Evolutionary conservation across 2,797 vertebrate species (phyloP), one percentile per base, ranked within the genome.

Genomic region (Crocodylus rhombifer): DNA sequence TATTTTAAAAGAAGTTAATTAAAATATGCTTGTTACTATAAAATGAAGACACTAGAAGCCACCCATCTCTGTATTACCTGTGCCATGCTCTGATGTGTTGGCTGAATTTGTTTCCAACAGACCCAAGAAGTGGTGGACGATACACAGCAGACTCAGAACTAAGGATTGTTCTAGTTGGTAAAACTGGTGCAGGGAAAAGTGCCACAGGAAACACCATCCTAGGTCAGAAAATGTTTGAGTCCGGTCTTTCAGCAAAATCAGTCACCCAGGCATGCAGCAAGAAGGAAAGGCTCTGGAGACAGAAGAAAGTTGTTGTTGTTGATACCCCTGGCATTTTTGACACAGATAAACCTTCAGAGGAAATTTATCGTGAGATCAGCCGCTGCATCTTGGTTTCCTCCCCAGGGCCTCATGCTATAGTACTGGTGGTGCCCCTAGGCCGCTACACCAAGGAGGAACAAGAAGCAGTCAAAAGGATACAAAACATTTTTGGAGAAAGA

Each of bases 131-230:
- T 8, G 21, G 17, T 5, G 6, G 14, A 12, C 8, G 30, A 30
- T 55, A 28, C 74, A 28, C 74, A 14, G 77, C 42, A 36, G 51
- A 76, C 17, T 7, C 20, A 57, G 71, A 76, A 8, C 65, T 94
- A 77, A 42, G 1, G 16, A 18, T 95, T 5, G 18, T 96, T 69
- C 89, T 97, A 36, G 36, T 36, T 36, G 36, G 36, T 36, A 36
- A 36, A 36, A 36, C 36, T 7, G 36, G 36, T 36, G 84, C 82
- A 0, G 90, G 94, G 2, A 96, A 94, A 82, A 96, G 94, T 1
- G 90, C 94, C 0, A 80, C 89, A 0, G 94, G 95, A 8, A 97
- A 95, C 86, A 89, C 85, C 18, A 79, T 96, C 55, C 64, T 96
- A 0, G 79, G 88, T 16, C 30, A 3, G 2, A 2, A 18, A 0